Conservation (phyloP, 1,140 invertebrate species). For the Laupala kohalensis region DNA sequence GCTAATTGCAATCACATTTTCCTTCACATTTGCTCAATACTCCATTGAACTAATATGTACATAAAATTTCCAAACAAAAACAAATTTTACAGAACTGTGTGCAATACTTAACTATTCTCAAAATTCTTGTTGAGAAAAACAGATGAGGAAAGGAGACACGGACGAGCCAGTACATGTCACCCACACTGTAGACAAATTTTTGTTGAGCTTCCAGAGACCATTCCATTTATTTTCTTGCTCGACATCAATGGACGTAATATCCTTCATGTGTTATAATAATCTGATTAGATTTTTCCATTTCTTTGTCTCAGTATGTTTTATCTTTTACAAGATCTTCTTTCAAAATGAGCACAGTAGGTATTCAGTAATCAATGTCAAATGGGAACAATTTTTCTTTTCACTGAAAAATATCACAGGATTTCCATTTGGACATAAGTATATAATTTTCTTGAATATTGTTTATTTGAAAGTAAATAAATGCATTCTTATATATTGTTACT, state of each 20-base stretch:
- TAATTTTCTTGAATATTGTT: too few relatives aligned
- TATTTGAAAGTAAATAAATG: too few relatives aligned
- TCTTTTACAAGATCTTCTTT: background rate
- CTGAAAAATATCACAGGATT: too few relatives aligned
- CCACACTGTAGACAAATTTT: background rate
- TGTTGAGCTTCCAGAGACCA: background rate
- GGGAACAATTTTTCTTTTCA: background rate
- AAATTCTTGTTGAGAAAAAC: slow-evolving; percentile 1
- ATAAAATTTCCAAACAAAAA: background rate
- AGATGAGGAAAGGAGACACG: slow-evolving; percentile 6
- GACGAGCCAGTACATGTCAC: slow-evolving; percentile 4
- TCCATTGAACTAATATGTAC: background rate
- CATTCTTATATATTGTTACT: too few relatives aligned
- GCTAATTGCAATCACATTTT: background rate
- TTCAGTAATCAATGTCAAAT: background rate
- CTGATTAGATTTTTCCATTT: background rate
- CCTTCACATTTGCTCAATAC: slow-evolving; percentile 3
- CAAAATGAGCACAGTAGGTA: background rate
- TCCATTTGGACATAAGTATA: too few relatives aligned
- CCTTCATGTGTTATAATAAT: background rate
- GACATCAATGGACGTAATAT: background rate
- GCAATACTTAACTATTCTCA: background rate
- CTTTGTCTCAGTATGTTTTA: background rate
- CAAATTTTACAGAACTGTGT: background rate
- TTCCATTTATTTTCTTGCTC: background rate